Base-by-base conservation (phyloP, 1,140 invertebrate species). In the Vanessa tameamea region DNA sequence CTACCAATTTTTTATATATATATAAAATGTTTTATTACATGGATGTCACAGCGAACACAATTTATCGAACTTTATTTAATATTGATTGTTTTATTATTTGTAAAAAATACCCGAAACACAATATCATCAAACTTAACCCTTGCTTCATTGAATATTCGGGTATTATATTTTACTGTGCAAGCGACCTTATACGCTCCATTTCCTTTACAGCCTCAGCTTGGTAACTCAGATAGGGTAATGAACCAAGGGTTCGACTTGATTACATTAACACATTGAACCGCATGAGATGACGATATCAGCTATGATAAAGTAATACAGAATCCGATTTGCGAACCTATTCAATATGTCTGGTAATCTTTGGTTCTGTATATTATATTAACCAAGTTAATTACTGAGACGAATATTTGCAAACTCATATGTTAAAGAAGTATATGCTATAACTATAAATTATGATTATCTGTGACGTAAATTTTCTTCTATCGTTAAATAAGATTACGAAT, bases 251-350 rank as follows among this genome's bases (percentile, higher is more conserved):
- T 59, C 15, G 47, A 37, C 53, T 57, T 73, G 66, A 73, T 72
- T 73, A 73, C 66, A 73, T 73, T 73, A 68, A 20, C 72, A 73
- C 72, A 73, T 68, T 68, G 26, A 37, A 26, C 26, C 26, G 51
- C 26, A 50, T 68, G 26, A 37, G 51, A 55, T 55, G 31, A 16
- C 23, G 51, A 31, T 11, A 43, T 61, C 15, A 37, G 7, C 31
- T 14, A n/a, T 0, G 57, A 61, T n/a, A 20, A 57, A 61, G 57
- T 14, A 15, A 61, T 31, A 61, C 14, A 6, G 6, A 31, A 61
- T 37, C 13, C 9, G 14, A 5, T 37, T 37, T 31, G 12, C 31
- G 11, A 11, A n/a, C 14, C 11, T 37, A 23, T 57, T 16, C 23
- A 14, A 23, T n/a, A 9, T 15, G 26, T 23, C 53, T 57, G 53